Conservation (phyloP, 2,797 vertebrate genomes). For the Mormyrus hasselquistii region DNA sequence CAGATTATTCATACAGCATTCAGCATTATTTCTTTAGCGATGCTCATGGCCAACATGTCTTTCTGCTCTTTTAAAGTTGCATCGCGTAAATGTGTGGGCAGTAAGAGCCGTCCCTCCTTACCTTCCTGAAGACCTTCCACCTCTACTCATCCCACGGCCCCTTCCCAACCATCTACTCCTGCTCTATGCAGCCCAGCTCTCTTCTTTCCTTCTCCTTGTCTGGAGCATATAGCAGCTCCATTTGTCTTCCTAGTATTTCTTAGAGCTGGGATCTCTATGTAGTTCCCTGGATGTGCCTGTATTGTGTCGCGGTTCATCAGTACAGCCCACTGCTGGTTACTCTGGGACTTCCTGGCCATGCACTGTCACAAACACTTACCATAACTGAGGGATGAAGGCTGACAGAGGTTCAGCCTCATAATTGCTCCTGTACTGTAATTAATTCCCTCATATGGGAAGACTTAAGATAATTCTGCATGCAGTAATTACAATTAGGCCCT, state of each 20-base stretch:
- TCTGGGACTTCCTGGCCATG: not conserved
- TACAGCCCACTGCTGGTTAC: not conserved
- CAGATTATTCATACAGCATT: not conserved
- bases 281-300: not conserved
- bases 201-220: not conserved
- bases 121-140: not conserved
- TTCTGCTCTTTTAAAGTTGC: not conserved
- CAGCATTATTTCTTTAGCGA: not conserved
- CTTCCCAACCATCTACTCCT: not conserved
- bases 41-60: not conserved
- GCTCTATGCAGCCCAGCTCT: not conserved
- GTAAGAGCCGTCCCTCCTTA: not conserved
- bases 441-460: conserved; percentile 12
- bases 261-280: not conserved
- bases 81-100: not conserved
- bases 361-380: conserved; percentile 4
- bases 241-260: not conserved
- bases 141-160: not conserved
- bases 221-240: not conserved
- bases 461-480: conserved; percentile 18
- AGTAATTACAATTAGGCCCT: conserved; percentile 21
- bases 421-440: conserved; percentile 19
- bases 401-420: conserved; percentile 16
- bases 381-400: not conserved
- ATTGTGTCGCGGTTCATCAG: not conserved